Evolutionary conservation across 2,113 vertebrate genomes (phyloP).

Genomic region (Nettapus auritus): DNA sequence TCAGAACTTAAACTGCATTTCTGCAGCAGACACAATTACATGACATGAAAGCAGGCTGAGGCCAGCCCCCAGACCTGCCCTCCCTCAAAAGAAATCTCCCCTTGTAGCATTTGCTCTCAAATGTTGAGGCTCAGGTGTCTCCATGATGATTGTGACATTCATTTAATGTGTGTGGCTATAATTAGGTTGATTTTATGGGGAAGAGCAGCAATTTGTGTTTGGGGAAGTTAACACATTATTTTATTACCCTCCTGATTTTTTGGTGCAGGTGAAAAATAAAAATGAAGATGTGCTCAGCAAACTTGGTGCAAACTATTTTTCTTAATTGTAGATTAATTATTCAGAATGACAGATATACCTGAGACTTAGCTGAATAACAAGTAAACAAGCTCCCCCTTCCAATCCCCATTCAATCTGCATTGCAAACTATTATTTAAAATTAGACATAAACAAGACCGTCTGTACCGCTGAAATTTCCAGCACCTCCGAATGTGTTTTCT

Average conservation of each 20-base stretch:
- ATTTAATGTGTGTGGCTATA: constrained; percentile 43
- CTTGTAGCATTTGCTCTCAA: background rate
- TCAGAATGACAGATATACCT: constrained; percentile 24
- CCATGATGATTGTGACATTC: background rate
- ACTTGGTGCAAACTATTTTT: background rate
- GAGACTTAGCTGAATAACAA: constrained; percentile 22
- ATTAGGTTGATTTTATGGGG: constrained; percentile 62
- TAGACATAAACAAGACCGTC: background rate
- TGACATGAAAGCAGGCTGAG: background rate
- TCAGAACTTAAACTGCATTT: background rate
- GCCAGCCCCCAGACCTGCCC: background rate
- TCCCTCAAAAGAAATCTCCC: background rate
- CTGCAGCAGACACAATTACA: background rate
- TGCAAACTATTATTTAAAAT: constrained; percentile 40
- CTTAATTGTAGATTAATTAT: constrained; percentile 59
- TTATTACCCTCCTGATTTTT: constrained; percentile 21
- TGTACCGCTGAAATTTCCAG: background rate
- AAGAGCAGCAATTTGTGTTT: constrained; percentile 49
- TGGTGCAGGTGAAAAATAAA: constrained; percentile 28
- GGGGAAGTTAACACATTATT: constrained; percentile 56
- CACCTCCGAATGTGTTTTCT: background rate
- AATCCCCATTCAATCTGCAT: background rate
- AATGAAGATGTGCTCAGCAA: background rate
- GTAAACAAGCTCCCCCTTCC: constrained; percentile 37
- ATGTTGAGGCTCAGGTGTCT: constrained; percentile 9